phyloP scores from a whole-genome alignment of 2,888 invertebrate genomes.

The Crematogaster levior region DNA sequence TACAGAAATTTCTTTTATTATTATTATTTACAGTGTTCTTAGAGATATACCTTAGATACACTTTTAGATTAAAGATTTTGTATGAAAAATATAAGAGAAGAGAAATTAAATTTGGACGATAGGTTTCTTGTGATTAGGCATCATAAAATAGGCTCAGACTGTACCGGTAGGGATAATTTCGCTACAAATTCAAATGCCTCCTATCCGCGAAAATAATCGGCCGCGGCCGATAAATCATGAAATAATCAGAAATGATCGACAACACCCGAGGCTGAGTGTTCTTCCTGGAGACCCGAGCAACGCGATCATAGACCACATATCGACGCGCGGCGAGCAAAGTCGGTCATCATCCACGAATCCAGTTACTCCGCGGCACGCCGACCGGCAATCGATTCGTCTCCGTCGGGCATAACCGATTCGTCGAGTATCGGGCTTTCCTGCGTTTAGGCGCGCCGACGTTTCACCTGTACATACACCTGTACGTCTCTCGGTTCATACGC shows the following conservation, averaged over 20 bases:
- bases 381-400: slow-evolving; percentile 80
- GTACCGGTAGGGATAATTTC: slow-evolving; percentile 15
- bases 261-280: slow-evolving; percentile 57
- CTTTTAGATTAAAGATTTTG: neutral
- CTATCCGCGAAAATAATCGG: slow-evolving; percentile 49
- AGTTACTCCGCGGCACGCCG: slow-evolving; percentile 76
- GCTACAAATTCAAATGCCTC: slow-evolving; percentile 2
- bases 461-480: slow-evolving; percentile 71
- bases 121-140: neutral
- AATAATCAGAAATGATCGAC: slow-evolving; percentile 69
- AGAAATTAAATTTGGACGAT: slow-evolving; percentile 7
- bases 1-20: neutral
- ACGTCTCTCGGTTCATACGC: neutral
- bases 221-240: slow-evolving; percentile 59
- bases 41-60: neutral
- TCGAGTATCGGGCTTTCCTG: slow-evolving; percentile 73
- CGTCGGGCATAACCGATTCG: slow-evolving; percentile 80
- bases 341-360: slow-evolving; percentile 78
- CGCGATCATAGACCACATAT: slow-evolving; percentile 58
- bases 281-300: slow-evolving; percentile 71
- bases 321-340: slow-evolving; percentile 70
- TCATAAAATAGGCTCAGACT: neutral
- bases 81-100: neutral
- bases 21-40: neutral
- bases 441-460: slow-evolving; percentile 71